Conservation (phyloP, 1,140 invertebrate genomes). For the Ganaspis sp. region DNA sequence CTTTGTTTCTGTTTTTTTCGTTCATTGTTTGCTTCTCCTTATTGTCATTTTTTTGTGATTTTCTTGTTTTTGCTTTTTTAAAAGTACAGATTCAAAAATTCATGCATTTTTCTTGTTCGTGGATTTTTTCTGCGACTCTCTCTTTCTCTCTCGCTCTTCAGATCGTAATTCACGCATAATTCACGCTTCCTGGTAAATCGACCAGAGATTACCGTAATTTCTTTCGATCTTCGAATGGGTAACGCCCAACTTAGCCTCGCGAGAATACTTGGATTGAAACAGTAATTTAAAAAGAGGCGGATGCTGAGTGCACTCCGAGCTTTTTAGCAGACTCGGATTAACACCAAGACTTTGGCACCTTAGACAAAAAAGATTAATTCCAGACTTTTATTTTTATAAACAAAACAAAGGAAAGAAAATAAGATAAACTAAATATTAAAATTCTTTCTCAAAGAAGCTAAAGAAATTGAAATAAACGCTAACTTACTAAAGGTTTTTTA, state of each 20-base stretch:
- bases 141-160: background rate
- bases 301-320: background rate
- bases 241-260: conserved; percentile 17
- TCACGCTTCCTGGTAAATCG: conserved; percentile 22
- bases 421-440: too few relatives aligned
- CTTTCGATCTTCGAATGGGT: conserved; percentile 17
- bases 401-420: too few relatives aligned
- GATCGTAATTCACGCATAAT: conserved; percentile 28
- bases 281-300: conserved; percentile 25
- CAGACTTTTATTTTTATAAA: background rate
- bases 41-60: too few relatives aligned
- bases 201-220: conserved; percentile 20
- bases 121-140: background rate
- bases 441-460: too few relatives aligned
- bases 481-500: too few relatives aligned
- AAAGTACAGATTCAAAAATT: too few relatives aligned
- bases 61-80: too few relatives aligned
- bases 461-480: too few relatives aligned
- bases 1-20: too few relatives aligned
- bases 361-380: background rate
- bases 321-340: conserved; percentile 20
- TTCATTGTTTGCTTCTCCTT: too few relatives aligned
- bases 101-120: background rate
- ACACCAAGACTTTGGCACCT: conserved; percentile 2
- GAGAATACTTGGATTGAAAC: conserved; percentile 21